Base-by-base conservation (phyloP, 2,797 vertebrate genomes). In the Nasua narica region DNA sequence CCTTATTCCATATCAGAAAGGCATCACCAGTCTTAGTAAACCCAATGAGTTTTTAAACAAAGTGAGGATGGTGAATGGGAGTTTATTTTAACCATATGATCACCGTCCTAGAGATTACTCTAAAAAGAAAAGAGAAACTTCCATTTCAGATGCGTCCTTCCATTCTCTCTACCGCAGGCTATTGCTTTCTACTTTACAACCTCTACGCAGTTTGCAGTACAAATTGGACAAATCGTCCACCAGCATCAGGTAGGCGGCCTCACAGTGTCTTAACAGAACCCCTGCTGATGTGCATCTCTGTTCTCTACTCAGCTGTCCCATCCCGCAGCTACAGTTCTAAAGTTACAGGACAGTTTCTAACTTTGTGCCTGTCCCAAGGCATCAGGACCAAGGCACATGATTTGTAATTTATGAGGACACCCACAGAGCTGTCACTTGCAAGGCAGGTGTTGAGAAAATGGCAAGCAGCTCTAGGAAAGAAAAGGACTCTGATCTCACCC, bases 381-480 rank as follows among this genome's bases (percentile, higher is more conserved):
- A 98, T 98, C 98, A 98, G 99, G 98, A 98, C 97, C 98, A 98
- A 98, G 98, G 99, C 99, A 99, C 99, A 99, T 99, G 99, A 99
- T 99, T 97, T 98, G 95, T 99, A 99, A 99, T 99, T 99, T 99
- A 99, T 99, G 99, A 99, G 99, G 99, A 99, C 99, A 98, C 99
- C 99, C 99, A 99, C 99, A 99, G 99, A 99, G 99, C 99, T 99
- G 99, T 99, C 99, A 99, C 99, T 99, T 99, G 99, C 98, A 98
- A 98, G 99, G 99, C 99, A 99, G 99, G 99, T 99, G 99, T 99
- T 97, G 98, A 99, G 99, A 99, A 99, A 98, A 98, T 99, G 99
- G 99, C 99, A 98, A 98, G 96, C 95, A 48, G 99, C 99, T 99
- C 90, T 97, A 98, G 98, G 98, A 98, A 99, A 99, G 99, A 99